A percentile compares a stretch with the other conserved stretches of the same genome.
phyloP scores from a whole-genome alignment of 2,113 vertebrate genomes.

The Lasiurus cinereus region DNA sequence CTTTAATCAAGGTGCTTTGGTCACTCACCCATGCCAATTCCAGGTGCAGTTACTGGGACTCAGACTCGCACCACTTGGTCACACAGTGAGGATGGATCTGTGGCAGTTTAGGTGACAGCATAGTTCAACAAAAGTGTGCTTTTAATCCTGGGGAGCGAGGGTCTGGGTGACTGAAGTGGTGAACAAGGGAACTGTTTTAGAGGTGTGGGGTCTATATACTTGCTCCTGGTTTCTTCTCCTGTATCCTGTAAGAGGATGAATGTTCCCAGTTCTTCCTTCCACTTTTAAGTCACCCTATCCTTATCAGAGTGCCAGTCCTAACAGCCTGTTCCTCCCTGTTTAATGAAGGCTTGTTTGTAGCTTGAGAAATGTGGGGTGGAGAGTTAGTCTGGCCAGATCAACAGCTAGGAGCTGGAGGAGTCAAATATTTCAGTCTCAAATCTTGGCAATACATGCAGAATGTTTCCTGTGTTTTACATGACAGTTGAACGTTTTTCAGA shows the following conservation, averaged over 20 bases:
- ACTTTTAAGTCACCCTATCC: background rate
- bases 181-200: background rate
- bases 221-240: background rate
- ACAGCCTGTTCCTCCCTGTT: background rate
- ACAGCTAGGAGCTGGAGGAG: background rate
- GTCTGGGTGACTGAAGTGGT: background rate
- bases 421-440: conserved; percentile 24
- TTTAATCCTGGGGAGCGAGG: background rate
- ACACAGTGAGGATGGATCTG: background rate
- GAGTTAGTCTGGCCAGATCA: background rate
- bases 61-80: background rate
- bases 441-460: conserved; percentile 14
- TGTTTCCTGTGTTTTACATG: conserved; percentile 65
- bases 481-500: conserved; percentile 45
- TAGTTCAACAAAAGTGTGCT: background rate
- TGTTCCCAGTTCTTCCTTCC: background rate
- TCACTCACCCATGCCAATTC: background rate
- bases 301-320: background rate
- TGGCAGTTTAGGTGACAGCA: background rate
- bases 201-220: background rate
- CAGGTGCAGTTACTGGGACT: background rate
- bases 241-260: background rate
- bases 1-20: background rate
- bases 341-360: background rate
- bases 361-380: background rate